Conservation (phyloP, 1,140 invertebrate species). For the Wasmannia auropunctata region DNA sequence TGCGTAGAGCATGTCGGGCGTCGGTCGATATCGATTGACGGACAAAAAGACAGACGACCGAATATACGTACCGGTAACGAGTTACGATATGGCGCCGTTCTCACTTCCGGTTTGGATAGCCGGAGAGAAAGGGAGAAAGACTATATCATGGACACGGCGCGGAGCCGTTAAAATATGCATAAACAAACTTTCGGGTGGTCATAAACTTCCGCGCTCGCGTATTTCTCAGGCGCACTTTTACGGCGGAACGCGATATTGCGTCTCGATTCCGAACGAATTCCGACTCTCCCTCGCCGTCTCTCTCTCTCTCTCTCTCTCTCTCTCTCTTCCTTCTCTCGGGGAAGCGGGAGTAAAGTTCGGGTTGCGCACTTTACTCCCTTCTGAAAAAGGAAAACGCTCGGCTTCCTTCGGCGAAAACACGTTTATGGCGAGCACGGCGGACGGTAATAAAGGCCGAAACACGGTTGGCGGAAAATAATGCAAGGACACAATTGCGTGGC, state of each 20-base stretch:
- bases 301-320: background rate
- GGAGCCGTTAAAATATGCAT: slow-evolving; percentile 32
- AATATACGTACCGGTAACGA: background rate
- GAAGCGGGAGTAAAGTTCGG: background rate
- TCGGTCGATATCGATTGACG: background rate
- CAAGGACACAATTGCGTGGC: slow-evolving; percentile 43
- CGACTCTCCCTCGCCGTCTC: background rate
- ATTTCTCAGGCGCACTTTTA: slow-evolving; percentile 45
- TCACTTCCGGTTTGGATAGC: background rate
- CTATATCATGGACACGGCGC: background rate
- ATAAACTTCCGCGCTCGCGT: slow-evolving; percentile 27
- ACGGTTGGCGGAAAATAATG: slow-evolving; percentile 55
- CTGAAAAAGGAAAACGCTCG: slow-evolving; percentile 7
- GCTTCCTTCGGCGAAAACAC: slow-evolving; percentile 58
- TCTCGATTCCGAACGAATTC: slow-evolving; percentile 37
- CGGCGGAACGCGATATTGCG: slow-evolving; percentile 39
- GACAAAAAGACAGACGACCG: slow-evolving; percentile 4
- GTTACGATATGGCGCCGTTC: background rate
- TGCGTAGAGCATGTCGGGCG: background rate
- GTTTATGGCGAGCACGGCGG: slow-evolving; percentile 51
- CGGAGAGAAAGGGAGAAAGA: background rate
- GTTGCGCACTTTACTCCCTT: background rate
- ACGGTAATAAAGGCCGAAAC: slow-evolving; percentile 61
- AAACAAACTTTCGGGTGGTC: slow-evolving; percentile 51
- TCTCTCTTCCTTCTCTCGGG: background rate